Evolutionary conservation across 2,888 invertebrate genomes (phyloP), one percentile per base, ranked within the genome.

Genomic region (Diplazon laetatorius): DNA sequence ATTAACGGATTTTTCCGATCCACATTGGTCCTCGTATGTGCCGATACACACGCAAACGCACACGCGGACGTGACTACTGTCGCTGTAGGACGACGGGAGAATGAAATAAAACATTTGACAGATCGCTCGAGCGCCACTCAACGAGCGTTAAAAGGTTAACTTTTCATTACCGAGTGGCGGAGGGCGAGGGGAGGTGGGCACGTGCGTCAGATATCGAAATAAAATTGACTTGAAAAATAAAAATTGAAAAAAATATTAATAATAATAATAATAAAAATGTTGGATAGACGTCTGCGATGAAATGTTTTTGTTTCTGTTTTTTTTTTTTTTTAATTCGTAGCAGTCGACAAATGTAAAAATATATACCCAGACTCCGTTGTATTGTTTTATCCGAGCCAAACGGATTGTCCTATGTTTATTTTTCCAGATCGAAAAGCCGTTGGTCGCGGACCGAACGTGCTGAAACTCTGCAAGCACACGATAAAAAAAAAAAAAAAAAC

Each of bases 81-180:
- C 4, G 6, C 6, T 16, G 25, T n/a, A 50, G 25, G 25, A 39
- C 39, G 39, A 35, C 20, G 22, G 39, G 39, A 52, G 22, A 73
- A 73, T 77, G 44, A 77, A 68, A 72, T 68, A 63, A n/a, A 44
- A 73, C 37, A 68, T 63, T 73, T 77, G 77, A 73, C 72, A 72
- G 68, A 66, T 74, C 65, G 52, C 74, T 74, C 59, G 50, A 46
- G 68, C 55, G 52, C 59, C 77, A 52, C 62, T 77, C 72, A 77
- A 39, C 66, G 39, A 66, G 50, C 65, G 57, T 59, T 76, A 59
- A 71, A 73, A 62, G 72, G 69, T 46, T 59, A 68, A 62, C 57
- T 72, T 57, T 72, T 42, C 55, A 68, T 68, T 63, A 71, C 52
- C 44, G 71, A 71, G n/a, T n/a, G n/a, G n/a, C n/a, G n/a, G n/a